Conservation (phyloP, 2,888 invertebrate genomes). For the Conomelus anceps region DNA sequence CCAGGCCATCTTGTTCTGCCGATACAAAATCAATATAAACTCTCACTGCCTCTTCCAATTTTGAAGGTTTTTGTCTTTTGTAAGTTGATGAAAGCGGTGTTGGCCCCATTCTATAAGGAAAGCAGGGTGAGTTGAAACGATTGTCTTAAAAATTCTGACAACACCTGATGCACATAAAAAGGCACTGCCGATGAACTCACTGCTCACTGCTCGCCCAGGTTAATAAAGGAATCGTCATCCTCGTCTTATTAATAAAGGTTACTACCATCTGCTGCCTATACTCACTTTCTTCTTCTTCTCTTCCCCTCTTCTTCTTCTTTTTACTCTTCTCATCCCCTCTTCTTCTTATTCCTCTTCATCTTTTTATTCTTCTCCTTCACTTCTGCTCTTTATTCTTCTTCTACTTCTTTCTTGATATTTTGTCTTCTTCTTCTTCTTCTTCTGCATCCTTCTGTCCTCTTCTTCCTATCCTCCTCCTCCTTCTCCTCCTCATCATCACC, state of each 20-base stretch:
- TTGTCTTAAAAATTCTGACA: not conserved
- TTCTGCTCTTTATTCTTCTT: no score
- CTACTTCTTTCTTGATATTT: no score
- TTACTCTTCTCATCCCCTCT: no score
- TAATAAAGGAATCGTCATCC: not conserved
- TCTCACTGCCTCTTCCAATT: not conserved
- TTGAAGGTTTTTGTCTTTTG: no score
- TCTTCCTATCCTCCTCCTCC: no score
- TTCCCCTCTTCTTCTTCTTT: no score
- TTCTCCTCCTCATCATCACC: no score
- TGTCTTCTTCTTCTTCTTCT: no score
- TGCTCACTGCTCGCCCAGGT: not conserved
- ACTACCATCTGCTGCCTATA: not conserved
- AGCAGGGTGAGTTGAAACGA: not conserved
- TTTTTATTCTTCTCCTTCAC: no score
- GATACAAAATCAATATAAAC: not conserved
- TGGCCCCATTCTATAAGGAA: not conserved
- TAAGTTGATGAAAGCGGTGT: not conserved
- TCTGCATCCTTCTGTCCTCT: no score
- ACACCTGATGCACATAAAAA: not conserved
- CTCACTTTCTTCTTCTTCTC: no score
- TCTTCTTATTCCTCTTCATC: no score
- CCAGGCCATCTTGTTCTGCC: not conserved
- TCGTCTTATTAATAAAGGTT: not conserved
- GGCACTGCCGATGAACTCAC: not conserved